Conservation (phyloP, 2,888 invertebrate genomes). For the Pharmacophagus antenor region DNA sequence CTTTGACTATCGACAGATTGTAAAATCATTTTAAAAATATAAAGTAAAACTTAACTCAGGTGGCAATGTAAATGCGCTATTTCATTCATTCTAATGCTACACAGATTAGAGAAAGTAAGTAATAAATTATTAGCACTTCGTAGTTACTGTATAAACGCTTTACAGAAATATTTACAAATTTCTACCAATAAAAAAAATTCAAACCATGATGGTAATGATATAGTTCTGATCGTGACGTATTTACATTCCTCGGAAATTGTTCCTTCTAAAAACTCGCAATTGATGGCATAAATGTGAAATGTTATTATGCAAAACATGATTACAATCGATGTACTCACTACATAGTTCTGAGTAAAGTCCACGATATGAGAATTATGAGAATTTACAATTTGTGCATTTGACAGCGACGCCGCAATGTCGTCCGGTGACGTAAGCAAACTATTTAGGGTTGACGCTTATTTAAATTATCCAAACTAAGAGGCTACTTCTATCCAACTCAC, state of each 20-base stretch:
- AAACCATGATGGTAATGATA: not conserved
- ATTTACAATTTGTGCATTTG: slow-evolving; percentile 19
- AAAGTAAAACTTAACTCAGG: no score
- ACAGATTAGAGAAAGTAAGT: no score
- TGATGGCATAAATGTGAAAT: no score
- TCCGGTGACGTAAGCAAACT: slow-evolving; percentile 54
- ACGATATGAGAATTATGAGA: not conserved
- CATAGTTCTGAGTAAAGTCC: not conserved
- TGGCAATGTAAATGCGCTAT: no score
- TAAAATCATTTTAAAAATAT: no score
- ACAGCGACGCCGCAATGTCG: slow-evolving; percentile 37
- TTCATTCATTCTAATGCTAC: no score
- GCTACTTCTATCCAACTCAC: not conserved
- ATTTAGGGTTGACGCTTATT: slow-evolving; percentile 17
- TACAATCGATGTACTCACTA: not conserved
- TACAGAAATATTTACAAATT: no score
- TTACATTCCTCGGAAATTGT: not conserved
- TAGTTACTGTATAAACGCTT: no score
- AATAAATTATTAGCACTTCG: no score
- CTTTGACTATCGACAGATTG: no score
- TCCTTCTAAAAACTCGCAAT: no score
- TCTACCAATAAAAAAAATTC: no score
- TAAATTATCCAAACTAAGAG: not conserved
- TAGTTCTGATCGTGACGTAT: not conserved
- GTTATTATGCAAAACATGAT: not conserved